Evolutionary conservation across 2,113 vertebrate species (phyloP).

Genomic region (Bos taurus): DNA sequence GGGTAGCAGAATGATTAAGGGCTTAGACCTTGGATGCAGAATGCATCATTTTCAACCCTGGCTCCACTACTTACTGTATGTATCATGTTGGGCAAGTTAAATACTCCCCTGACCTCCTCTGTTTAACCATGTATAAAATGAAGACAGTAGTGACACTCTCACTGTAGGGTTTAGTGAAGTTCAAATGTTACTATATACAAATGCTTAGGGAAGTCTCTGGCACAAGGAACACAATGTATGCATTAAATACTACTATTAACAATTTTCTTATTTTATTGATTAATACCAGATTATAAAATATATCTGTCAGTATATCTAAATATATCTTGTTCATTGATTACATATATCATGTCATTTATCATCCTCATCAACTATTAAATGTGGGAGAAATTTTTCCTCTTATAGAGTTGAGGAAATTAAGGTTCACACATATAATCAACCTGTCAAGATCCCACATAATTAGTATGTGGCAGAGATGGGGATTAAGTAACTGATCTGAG

Average conservation of each 20-base stretch:
- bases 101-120: neutral
- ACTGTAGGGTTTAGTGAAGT: neutral
- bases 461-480: neutral
- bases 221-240: neutral
- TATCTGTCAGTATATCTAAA: neutral
- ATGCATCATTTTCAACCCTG: neutral
- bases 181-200: neutral
- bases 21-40: neutral
- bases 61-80: neutral
- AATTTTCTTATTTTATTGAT: neutral
- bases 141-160: neutral
- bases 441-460: neutral
- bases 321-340: neutral
- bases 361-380: neutral
- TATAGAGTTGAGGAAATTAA: neutral
- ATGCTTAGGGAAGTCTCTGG: neutral
- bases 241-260: neutral
- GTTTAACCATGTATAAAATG: neutral
- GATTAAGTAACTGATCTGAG: neutral
- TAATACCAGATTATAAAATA: neutral
- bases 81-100: neutral
- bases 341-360: neutral
- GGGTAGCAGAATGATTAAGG: neutral
- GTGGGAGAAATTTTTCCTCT: neutral
- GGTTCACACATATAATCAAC: neutral